Percentiles rank a stretch among this genome's conserved stretches.
These are phyloP conservation scores for Syngnathus typhle DNA, from an alignment of 2,113 vertebrate species.

Conservation along the genomic window DNA sequence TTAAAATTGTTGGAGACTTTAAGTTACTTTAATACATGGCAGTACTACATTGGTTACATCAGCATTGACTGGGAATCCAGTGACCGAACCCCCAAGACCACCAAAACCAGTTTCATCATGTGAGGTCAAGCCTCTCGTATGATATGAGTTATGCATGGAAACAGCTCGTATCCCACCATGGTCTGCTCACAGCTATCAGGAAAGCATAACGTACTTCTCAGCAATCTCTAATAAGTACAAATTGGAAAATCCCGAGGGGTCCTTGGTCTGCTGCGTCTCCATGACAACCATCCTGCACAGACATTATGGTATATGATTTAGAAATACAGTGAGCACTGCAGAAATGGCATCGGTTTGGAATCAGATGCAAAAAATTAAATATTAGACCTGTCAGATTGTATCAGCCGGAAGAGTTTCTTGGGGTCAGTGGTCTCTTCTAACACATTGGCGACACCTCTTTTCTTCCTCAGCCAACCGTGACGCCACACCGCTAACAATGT, in stretches of 20 bases:
- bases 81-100: slow-evolving; percentile 9
- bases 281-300: slow-evolving; percentile 75
- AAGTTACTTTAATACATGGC: slow-evolving; percentile 10
- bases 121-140: background rate
- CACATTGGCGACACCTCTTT: slow-evolving; percentile 55
- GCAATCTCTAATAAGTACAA: slow-evolving; percentile 78
- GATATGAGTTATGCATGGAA: slow-evolving; percentile 7
- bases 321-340: background rate
- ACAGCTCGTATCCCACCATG: slow-evolving; percentile 10
- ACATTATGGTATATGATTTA: background rate
- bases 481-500: slow-evolving; percentile 79
- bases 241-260: slow-evolving; percentile 75
- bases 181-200: slow-evolving; percentile 36
- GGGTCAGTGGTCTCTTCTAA: slow-evolving; percentile 73
- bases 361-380: background rate
- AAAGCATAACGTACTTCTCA: slow-evolving; percentile 56
- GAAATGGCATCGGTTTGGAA: background rate
- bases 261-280: slow-evolving; percentile 72
- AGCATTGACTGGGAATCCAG: background rate
- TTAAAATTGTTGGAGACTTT: background rate
- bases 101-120: slow-evolving; percentile 3
- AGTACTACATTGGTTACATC: background rate
- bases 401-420: slow-evolving; percentile 73
- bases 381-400: slow-evolving; percentile 74
- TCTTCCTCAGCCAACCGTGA: slow-evolving; percentile 80